Percentiles rank a stretch among this genome's conserved stretches.
These are phyloP conservation scores for Muntiacus reevesi DNA, from an alignment of 2,113 vertebrate species.

Conservation along the genomic window DNA sequence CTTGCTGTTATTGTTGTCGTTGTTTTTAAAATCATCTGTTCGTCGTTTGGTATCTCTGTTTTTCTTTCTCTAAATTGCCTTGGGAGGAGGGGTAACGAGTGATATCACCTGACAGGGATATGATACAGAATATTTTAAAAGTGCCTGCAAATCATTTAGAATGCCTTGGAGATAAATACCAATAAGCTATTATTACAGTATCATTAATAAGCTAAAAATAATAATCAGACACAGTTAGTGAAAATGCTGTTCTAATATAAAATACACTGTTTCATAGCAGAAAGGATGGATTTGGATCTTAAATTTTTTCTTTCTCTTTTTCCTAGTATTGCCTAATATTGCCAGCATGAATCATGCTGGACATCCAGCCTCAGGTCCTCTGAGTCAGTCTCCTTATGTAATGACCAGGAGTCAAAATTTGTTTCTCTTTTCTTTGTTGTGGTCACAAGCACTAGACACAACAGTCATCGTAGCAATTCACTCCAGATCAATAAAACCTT, in stretches of 20 bases:
- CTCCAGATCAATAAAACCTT: slow-evolving; percentile 45
- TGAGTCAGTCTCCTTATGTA: not conserved
- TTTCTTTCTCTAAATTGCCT: slow-evolving; percentile 48
- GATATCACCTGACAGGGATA: slow-evolving; percentile 50
- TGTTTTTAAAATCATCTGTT: slow-evolving; percentile 50
- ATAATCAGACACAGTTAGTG: slow-evolving; percentile 15
- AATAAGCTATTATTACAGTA: slow-evolving; percentile 46
- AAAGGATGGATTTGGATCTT: not conserved
- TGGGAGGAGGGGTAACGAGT: not conserved
- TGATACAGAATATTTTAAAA: slow-evolving; percentile 41
- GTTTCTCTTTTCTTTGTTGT: not conserved
- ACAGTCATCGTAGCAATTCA: not conserved
- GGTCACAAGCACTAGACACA: not conserved
- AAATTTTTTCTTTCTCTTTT: slow-evolving; percentile 1
- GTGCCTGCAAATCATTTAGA: slow-evolving; percentile 36
- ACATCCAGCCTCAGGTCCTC: not conserved
- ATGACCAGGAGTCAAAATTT: not conserved
- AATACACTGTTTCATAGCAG: not conserved
- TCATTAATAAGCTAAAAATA: slow-evolving; percentile 64
- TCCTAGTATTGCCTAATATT: not conserved
- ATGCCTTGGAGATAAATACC: slow-evolving; percentile 52
- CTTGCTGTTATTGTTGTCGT: not conserved
- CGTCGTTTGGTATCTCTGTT: slow-evolving; percentile 35
- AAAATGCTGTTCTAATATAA: slow-evolving; percentile 56
- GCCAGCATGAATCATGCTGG: not conserved